These are phyloP conservation scores for Silurus meridionalis DNA, from an alignment of 2,113 vertebrate genomes.

Conservation along the genomic window DNA sequence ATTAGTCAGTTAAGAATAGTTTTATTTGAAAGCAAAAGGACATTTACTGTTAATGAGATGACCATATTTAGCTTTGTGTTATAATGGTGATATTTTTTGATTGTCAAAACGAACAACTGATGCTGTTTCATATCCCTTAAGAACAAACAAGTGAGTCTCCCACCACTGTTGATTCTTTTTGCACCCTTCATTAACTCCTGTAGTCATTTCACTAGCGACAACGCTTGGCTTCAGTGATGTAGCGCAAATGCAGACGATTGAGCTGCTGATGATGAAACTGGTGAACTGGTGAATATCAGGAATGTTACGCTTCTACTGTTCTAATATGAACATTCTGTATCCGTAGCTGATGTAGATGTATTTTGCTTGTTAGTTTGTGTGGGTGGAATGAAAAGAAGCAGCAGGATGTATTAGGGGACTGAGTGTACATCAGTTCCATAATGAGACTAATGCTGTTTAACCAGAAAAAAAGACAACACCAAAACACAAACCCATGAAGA, in stretches of 20 bases:
- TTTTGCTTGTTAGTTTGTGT: constrained; percentile 16
- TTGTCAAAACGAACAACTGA: background rate
- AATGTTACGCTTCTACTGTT: background rate
- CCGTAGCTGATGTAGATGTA: background rate
- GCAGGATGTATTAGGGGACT: background rate
- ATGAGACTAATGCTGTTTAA: constrained; percentile 30
- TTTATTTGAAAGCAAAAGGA: background rate
- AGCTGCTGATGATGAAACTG: background rate
- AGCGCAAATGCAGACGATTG: background rate
- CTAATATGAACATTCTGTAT: background rate
- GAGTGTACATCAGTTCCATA: background rate
- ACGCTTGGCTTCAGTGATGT: background rate
- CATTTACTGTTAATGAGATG: background rate
- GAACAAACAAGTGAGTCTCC: background rate
- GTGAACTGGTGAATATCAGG: background rate
- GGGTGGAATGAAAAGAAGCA: background rate
- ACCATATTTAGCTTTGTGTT: background rate
- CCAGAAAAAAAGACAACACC: constrained; percentile 24
- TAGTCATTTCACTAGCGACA: background rate
- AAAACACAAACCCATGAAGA: constrained; percentile 22
- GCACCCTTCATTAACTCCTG: background rate
- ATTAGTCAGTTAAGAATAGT: background rate
- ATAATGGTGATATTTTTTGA: background rate
- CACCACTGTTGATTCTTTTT: background rate
- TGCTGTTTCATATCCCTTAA: background rate